Evolutionary conservation across 2,888 invertebrate genomes (phyloP), one percentile per base, ranked within the genome.

Genomic region (Pinctada fucata): DNA sequence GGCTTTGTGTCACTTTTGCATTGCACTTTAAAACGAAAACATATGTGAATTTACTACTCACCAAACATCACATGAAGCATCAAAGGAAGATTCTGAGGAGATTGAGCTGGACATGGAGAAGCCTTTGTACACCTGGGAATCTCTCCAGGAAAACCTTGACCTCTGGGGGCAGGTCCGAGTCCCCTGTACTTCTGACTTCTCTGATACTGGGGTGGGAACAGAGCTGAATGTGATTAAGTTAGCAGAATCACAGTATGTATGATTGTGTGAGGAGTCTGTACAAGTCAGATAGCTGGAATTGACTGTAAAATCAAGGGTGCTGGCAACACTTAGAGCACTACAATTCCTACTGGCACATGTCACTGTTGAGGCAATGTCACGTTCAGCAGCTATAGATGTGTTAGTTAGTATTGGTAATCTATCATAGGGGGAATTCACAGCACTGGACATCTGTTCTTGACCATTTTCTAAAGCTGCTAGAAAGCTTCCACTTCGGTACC

Each of bases 381-480:
- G 13, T 6, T n/a, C n/a, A 8, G 31, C 48, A 31, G 50, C 4
- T 13, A 48, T 16, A 65, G 16, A 16, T 3, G 49, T n/a, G 4
- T 47, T 50, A 10, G 31, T 51, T 71, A 31, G 10, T 16, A 50
- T 13, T 58, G 58, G 58, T 13, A 58, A 58, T 58, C 8, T 13
- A 10, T 58, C 58, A 58, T 58, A 58, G 6, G 58, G 58, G 8
- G 6, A 13, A 58, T 58, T 58, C 31, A 31, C 31, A 13, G 8
- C 6, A 13, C 6, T 10, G 6, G 58, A 58, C 0, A 6, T 58
- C 13, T 58, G 58, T 6, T 58, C 58, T 45, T 84, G 84, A 2
- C 87, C 85, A 64, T 84, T 81, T 72, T 88, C 88, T 73, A 90
- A 85, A 3, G 88, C 89, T 48, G 85, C 82, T 69, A 85, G 83